Percentiles rank a stretch among this genome's conserved stretches.
phyloP scores from a whole-genome alignment of 2,888 invertebrate species.

The Luperina testacea region DNA sequence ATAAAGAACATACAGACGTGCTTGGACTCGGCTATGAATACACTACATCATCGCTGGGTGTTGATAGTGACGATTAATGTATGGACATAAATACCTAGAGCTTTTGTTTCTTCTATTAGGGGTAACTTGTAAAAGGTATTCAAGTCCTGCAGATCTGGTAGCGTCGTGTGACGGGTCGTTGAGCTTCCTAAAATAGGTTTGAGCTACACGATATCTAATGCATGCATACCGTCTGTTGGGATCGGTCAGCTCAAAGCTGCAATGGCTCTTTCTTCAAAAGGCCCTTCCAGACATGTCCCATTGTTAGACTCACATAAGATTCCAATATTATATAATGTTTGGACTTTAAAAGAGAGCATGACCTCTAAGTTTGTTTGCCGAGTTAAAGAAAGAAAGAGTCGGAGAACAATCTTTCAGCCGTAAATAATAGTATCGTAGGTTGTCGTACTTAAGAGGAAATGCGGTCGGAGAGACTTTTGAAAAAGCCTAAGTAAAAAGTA shows the following conservation, averaged over 20 bases:
- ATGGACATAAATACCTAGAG: conserved; percentile 26
- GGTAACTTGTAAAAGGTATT: not conserved
- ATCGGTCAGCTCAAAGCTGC: not conserved
- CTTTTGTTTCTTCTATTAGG: conserved; percentile 15
- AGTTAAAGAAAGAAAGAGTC: not conserved
- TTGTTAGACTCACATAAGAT: no score
- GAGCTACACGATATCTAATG: not conserved
- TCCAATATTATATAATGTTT: no score
- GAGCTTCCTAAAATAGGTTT: not conserved
- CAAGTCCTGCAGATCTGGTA: not conserved
- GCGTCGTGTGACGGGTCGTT: not conserved
- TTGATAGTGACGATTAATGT: conserved; percentile 43
- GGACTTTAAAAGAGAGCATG: not conserved
- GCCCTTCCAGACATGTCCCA: no score
- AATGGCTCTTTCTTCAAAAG: no score
- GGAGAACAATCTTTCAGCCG: no score
- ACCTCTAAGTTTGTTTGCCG: not conserved
- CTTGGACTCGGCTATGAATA: conserved; percentile 20
- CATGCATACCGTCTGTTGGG: not conserved
- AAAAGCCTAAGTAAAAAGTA: no score
- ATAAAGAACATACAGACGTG: conserved; percentile 45
- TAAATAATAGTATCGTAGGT: not conserved
- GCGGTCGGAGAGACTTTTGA: no score
- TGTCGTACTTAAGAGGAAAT: not conserved
- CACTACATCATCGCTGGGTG: conserved; percentile 33